A percentile compares a stretch with the other conserved stretches of the same genome.
These are phyloP conservation scores for Perizoma flavofasciatum DNA, from an alignment of 2,888 invertebrate genomes.

Conservation along the genomic window DNA sequence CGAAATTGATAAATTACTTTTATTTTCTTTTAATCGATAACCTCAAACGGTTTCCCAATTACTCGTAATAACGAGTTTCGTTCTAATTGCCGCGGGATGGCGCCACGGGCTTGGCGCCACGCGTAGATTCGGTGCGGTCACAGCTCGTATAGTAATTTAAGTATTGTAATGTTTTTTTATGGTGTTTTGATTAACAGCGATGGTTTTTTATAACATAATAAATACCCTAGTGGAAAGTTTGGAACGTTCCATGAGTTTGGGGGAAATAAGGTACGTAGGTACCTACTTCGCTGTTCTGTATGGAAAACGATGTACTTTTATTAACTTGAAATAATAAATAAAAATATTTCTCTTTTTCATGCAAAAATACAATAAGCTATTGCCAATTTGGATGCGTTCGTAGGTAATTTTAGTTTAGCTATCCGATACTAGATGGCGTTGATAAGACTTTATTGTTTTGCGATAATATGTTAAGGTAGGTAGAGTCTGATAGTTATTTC, in stretches of 20 bases:
- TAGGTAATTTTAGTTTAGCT: constrained; percentile 43
- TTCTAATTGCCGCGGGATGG: constrained; percentile 32
- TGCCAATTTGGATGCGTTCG: too few species aligned
- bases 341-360: too few species aligned
- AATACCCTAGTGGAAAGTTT: constrained; percentile 16
- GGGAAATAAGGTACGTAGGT: neutral
- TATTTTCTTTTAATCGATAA: constrained; percentile 37
- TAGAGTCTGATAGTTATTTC: too few species aligned
- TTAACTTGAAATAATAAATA: neutral
- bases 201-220: constrained; percentile 29
- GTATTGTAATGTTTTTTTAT: constrained; percentile 29
- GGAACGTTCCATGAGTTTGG: constrained; percentile 1
- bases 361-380: too few species aligned
- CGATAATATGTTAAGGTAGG: too few species aligned
- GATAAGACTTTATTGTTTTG: neutral
- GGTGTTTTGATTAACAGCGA: constrained; percentile 29
- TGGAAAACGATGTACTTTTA: too few species aligned
- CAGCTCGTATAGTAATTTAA: constrained; percentile 36
- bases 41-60: constrained; percentile 36
- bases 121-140: constrained; percentile 41
- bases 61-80: constrained; percentile 31
- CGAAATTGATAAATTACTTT: constrained; percentile 36
- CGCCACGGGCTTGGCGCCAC: constrained; percentile 32
- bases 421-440: constrained; percentile 69
- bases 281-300: too few species aligned